Base-by-base conservation (phyloP, 2,888 invertebrate genomes). In the Calephelis perditalis region DNA sequence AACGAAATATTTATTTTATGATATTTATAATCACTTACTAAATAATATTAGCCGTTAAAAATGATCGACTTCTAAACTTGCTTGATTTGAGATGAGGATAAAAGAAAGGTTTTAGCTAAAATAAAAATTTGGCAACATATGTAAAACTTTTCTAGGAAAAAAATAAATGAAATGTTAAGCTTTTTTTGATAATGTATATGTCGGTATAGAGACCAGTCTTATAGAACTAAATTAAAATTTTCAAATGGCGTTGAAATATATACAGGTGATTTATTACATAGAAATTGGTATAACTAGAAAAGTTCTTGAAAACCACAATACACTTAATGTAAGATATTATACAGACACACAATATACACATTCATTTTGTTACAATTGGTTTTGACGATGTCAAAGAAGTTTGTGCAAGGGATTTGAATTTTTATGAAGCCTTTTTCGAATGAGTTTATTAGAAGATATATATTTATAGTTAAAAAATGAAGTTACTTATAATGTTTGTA, bases 171-270 rank as follows among this genome's bases (percentile, higher is more conserved):
- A 49, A 26, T 49, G 49, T 49, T 7, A 7, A 49, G 49, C 26
- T 26, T 2, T 26, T 26, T 26, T 49, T 49, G 49, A 49, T 49
- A 15, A 8, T 15, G 47, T 47, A 47, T 47, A 47, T 8, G 15
- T 26, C 26, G 49, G 49, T 49, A 15, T 47, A 49, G 47, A 26
- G 9, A 49, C 26, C 49, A 49, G 49, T 49, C 49, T 49, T 49
- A 3, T 49, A 26, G 15, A 49, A 49, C 26, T 49, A 49, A 49
- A 49, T 15, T 49, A 49, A 49, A 49, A 49, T 26, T 15, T 49
- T 49, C 5, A 49, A 26, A 49, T 49, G 26, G 9, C 5, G 8
- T 26, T 5, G 12, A 49, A 26, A 26, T 49, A 49, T 49, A 49
- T 26, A 49, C 49, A 49, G 9, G 26, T 49, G 26, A 26, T 3